Evolutionary conservation across 2,888 invertebrate genomes (phyloP).

Genomic region (Heliconius cydno): DNA sequence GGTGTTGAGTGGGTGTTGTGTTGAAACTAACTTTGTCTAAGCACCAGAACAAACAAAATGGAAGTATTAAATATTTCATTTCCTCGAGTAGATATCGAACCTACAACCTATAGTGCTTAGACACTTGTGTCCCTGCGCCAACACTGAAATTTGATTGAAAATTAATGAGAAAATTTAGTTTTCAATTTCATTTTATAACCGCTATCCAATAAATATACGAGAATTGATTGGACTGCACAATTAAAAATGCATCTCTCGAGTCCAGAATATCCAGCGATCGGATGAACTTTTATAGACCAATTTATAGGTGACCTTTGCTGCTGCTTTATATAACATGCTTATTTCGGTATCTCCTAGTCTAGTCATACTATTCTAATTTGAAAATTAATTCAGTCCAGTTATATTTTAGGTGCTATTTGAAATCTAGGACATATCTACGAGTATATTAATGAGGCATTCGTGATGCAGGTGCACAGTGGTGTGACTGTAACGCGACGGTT

Average conservation of each 20-base stretch:
- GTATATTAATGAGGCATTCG: no score
- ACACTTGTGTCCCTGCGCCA: no score
- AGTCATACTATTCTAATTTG: neutral
- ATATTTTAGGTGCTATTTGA: neutral
- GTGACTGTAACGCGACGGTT: no score
- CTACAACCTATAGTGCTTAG: no score
- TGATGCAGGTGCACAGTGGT: no score
- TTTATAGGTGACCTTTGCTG: constrained; percentile 2
- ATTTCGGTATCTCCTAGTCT: neutral
- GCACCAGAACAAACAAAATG: no score
- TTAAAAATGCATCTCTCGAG: constrained; percentile 28
- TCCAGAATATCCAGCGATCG: constrained; percentile 1
- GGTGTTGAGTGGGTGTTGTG: no score
- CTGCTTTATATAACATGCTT: neutral
- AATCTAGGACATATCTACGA: neutral
- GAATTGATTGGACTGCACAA: constrained; percentile 23
- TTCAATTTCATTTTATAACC: neutral
- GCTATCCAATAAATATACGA: neutral
- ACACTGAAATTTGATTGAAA: neutral
- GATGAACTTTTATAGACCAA: constrained; percentile 26
- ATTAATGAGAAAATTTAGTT: neutral
- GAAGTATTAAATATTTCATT: no score
- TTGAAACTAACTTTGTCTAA: no score
- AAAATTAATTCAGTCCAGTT: neutral
- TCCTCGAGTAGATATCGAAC: no score